Conservation (phyloP, 2,113 vertebrate genomes). For the Neopipo cinnamomea region DNA sequence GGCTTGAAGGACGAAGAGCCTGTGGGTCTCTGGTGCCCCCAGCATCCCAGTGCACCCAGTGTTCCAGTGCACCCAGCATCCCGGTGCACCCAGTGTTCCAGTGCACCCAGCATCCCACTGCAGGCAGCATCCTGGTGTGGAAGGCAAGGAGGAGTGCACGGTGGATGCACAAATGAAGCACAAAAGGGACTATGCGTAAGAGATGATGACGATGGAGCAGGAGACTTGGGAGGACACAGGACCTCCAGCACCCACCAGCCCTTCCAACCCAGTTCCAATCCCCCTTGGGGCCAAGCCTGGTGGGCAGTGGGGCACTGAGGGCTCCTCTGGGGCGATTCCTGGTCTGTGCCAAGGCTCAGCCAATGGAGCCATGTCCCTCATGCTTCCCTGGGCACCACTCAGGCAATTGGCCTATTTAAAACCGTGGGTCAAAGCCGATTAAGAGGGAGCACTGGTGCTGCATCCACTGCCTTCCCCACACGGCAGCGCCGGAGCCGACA, state of each 20-base stretch:
- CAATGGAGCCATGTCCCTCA: not conserved
- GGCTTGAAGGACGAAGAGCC: not conserved
- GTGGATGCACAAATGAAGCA: not conserved
- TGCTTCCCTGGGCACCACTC: not conserved
- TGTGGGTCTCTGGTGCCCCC: not conserved
- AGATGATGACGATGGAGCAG: not conserved
- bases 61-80: not conserved
- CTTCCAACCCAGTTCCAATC: rapidly evolving
- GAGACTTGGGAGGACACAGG: not conserved
- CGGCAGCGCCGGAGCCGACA: rapidly evolving
- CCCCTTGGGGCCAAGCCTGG: not conserved
- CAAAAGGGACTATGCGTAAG: not conserved
- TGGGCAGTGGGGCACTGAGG: rapidly evolving
- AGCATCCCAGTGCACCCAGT: not conserved
- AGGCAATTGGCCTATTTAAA: constrained; percentile 58
- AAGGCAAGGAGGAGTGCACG: not conserved
- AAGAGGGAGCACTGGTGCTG: not conserved
- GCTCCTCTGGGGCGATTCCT: not conserved
- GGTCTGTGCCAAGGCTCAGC: not conserved
- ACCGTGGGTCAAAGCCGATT: constrained; percentile 18
- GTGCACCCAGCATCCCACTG: rapidly evolving
- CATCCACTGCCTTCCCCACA: not conserved
- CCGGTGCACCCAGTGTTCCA: too few species aligned
- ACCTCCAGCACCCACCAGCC: not conserved
- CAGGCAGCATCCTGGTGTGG: not conserved